Evolutionary conservation across 2,888 invertebrate genomes (phyloP).

Genomic region (Uropetala carovei): DNA sequence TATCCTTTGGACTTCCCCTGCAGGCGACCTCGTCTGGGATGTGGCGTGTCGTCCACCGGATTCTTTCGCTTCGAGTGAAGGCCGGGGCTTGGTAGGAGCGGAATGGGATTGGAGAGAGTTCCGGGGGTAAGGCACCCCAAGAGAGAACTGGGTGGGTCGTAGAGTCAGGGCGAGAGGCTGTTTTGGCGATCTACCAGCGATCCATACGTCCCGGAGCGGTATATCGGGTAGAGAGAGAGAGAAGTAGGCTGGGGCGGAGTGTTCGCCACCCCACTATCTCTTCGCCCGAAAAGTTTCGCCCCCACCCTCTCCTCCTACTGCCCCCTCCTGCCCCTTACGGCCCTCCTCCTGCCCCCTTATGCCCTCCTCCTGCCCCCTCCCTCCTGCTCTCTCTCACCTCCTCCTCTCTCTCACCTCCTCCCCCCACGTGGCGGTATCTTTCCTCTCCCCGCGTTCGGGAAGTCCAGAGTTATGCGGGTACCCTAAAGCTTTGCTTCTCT

Average conservation of each 20-base stretch:
- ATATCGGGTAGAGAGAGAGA: slow-evolving; percentile 27
- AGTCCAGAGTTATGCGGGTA: slow-evolving; percentile 47
- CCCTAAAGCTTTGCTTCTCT: background rate
- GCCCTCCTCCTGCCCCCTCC: too few relatives aligned
- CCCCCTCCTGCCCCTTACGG: slow-evolving; percentile 23
- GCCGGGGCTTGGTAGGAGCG: background rate
- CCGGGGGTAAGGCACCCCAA: background rate
- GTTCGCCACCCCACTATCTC: too few relatives aligned
- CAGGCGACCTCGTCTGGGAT: slow-evolving; percentile 11
- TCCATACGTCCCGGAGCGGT: slow-evolving; percentile 58
- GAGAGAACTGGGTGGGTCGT: background rate
- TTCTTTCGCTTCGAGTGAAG: background rate
- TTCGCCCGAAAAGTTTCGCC: too few relatives aligned
- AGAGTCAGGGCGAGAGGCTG: background rate
- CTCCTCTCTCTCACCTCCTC: background rate
- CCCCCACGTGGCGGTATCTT: slow-evolving; percentile 26
- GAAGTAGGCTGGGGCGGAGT: background rate
- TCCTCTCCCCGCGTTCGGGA: background rate
- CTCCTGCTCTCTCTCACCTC: too few relatives aligned
- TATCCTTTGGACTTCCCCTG: background rate
- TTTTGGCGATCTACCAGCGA: slow-evolving; percentile 61
- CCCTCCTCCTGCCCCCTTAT: too few relatives aligned
- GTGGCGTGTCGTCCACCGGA: background rate
- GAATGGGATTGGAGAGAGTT: slow-evolving; percentile 15
- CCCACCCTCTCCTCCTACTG: background rate